phyloP scores from a whole-genome alignment of 2,797 vertebrate species.

The Eurystomus glaucurus region DNA sequence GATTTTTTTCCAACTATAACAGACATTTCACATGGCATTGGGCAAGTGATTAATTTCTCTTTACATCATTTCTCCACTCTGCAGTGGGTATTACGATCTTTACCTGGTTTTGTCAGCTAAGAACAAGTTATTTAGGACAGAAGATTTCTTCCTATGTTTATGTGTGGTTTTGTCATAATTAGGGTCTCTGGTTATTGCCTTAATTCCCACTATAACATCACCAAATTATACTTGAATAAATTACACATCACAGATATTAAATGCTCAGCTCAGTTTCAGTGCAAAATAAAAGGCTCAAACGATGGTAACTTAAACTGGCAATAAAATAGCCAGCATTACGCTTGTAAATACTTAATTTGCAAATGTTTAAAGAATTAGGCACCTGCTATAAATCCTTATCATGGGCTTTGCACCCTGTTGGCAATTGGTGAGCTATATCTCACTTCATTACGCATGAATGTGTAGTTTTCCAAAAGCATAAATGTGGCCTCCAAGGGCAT shows the following conservation, averaged over 20 bases:
- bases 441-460: constrained; percentile 70
- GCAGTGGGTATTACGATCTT: neutral
- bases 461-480: constrained; percentile 77
- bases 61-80: neutral
- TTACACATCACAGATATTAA: constrained; percentile 59
- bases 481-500: constrained; percentile 68
- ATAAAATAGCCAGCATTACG: constrained; percentile 57
- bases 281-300: constrained; percentile 50
- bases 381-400: constrained; percentile 71
- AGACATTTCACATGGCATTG: neutral
- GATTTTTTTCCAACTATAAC: neutral
- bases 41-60: neutral
- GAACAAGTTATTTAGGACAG: neutral
- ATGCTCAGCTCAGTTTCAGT: constrained; percentile 53
- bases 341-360: constrained; percentile 74
- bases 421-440: constrained; percentile 65
- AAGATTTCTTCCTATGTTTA: neutral
- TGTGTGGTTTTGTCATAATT: neutral
- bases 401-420: constrained; percentile 66
- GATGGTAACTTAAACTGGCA: constrained; percentile 71
- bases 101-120: neutral
- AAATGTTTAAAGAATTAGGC: constrained; percentile 76
- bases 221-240: constrained; percentile 61
- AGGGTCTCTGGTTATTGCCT: constrained; percentile 6
- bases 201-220: constrained; percentile 38